These are phyloP conservation scores for Galago senegalensis DNA, from an alignment of 2,797 vertebrate genomes.

Conservation along the genomic window DNA sequence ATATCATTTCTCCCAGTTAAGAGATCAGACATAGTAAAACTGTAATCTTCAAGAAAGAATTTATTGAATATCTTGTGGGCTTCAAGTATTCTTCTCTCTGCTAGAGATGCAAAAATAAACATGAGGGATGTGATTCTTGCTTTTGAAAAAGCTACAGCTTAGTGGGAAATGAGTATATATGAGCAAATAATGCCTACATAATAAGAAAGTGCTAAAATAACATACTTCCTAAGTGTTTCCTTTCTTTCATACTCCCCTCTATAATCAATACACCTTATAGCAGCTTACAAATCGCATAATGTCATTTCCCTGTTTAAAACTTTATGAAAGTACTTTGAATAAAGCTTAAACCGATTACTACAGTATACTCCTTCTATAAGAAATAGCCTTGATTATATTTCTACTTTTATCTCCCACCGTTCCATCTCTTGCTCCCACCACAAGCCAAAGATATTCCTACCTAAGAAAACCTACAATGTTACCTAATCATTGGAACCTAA, in stretches of 20 bases:
- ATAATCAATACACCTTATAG: not conserved
- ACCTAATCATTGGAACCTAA: too few relatives aligned
- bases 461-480: not conserved
- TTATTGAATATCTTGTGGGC: not conserved
- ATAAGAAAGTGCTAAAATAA: not conserved
- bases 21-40: constrained; percentile 31
- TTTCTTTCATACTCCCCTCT: not conserved
- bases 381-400: not conserved
- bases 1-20: constrained; percentile 31
- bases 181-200: not conserved
- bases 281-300: not conserved
- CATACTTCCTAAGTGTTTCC: not conserved
- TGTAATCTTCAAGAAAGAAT: constrained; percentile 42
- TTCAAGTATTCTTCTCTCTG: not conserved
- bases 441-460: not conserved
- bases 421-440: not conserved
- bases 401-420: not conserved
- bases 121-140: not conserved
- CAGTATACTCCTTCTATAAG: not conserved
- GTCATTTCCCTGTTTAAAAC: not conserved
- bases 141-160: not conserved
- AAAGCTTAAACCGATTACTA: not conserved
- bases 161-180: constrained; percentile 29
- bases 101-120: not conserved
- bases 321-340: not conserved